Percentiles rank a stretch among this genome's conserved stretches.
Conservation (phyloP, 2,113 vertebrate genomes). For the Otus sunia region DNA sequence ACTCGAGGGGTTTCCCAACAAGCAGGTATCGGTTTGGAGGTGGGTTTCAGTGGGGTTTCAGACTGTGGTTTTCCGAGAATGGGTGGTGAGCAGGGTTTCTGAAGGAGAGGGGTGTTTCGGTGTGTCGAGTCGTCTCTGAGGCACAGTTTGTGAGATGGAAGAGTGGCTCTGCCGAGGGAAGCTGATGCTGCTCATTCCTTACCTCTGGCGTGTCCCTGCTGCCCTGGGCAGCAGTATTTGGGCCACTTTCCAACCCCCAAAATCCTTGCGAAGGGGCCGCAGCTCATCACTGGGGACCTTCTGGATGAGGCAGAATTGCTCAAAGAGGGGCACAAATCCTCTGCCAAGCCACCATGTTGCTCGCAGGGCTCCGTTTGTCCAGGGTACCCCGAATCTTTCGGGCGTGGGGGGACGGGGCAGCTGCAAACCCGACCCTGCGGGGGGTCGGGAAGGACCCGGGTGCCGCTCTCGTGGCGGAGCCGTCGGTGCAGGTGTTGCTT, state of each 20-base stretch:
- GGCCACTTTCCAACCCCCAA: not conserved
- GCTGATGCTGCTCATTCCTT: not conserved
- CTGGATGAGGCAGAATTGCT: fast-evolving
- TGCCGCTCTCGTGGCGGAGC: not conserved
- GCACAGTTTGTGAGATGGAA: not conserved
- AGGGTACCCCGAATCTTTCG: fast-evolving
- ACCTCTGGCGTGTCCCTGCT: not conserved
- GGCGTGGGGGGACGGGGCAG: fast-evolving
- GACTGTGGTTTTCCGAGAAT: fast-evolving
- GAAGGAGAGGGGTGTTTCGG: not conserved
- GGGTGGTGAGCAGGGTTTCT: not conserved
- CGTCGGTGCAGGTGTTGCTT: fast-evolving
- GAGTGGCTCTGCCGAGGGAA: not conserved
- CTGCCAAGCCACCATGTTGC: fast-evolving
- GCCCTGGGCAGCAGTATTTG: fast-evolving
- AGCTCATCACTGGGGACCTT: not conserved
- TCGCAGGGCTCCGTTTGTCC: not conserved
- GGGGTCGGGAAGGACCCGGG: not conserved
- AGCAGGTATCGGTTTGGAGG: not conserved
- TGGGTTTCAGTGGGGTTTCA: not conserved
- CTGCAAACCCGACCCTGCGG: fast-evolving
- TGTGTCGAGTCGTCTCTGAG: not conserved
- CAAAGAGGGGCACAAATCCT: fast-evolving
- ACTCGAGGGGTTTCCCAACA: not conserved
- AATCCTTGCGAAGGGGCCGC: not conserved